Evolutionary conservation across 2,797 vertebrate genomes (phyloP), one percentile per base, ranked within the genome.

Genomic region (Margarornis squamiger): DNA sequence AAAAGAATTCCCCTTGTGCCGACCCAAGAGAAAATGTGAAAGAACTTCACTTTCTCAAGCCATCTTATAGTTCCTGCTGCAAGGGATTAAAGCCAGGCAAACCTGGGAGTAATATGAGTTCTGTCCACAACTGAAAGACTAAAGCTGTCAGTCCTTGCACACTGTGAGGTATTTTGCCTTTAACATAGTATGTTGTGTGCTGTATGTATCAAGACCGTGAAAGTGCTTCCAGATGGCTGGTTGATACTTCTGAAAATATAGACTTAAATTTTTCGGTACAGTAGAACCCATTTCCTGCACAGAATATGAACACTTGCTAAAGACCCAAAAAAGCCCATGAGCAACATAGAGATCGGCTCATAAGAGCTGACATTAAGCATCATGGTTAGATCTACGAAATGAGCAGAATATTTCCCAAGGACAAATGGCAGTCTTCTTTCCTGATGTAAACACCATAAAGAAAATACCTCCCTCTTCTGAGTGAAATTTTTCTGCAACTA

Each of bases 291-390:
- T 73, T 92, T 80, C 63, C 58, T 85, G 63, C 66, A 70, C 36
- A 68, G 22, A 85, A 58, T 39, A 59, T 3, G 16, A 66, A 27
- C 32, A 10, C 34, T 83, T 77, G 36, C 27, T 68, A 21, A 75
- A 78, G 61, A 75, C 21, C 17, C 2, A 41, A 52, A 58, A 71
- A 83, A 48, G 12, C 11, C 59, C 66, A 8, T 74, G 1, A 6
- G 24, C 51, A 62, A 3, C 13, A 7, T 2, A 78, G 55, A 66
- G 26, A 54, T 14, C 15, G 11, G 48, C 46, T 92, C 23, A 8
- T 62, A 55, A 51, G 66, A 86, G 24, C 43, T 81, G 62, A 72
- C 67, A 45, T 76, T 87, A 80, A 79, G 63, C 63, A 65, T 77
- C 43, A 6, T 58, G 38, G 10, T 49, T 14, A 0, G 15, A 46